phyloP scores from a whole-genome alignment of 2,888 invertebrate species.

The Allacma fusca region DNA sequence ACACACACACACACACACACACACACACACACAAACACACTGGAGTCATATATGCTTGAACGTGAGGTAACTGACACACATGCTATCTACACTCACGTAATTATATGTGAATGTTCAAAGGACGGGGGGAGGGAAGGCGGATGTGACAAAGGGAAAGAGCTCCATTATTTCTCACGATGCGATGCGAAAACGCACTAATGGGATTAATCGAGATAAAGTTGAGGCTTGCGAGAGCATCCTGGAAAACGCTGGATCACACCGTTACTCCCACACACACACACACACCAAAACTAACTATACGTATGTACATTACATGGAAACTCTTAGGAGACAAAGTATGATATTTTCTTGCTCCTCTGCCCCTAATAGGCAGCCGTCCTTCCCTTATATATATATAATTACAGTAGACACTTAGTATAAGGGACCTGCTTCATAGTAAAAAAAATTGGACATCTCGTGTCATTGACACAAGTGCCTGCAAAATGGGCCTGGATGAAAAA shows the following conservation, averaged over 20 bases:
- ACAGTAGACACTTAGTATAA: too few species aligned
- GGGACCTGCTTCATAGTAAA: too few species aligned
- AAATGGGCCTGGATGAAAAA: too few species aligned
- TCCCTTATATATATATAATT: too few species aligned
- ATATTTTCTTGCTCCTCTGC: too few species aligned
- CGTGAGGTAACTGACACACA: neutral
- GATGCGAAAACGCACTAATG: constrained; percentile 56
- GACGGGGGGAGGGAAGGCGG: constrained; percentile 3
- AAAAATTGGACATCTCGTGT: too few species aligned
- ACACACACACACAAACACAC: too few species aligned
- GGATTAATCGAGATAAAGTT: constrained; percentile 60
- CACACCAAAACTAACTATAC: neutral
- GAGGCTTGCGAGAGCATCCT: constrained; percentile 41
- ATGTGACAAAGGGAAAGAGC: constrained; percentile 21
- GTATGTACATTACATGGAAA: neutral
- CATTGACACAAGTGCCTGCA: too few species aligned
- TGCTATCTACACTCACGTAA: too few species aligned
- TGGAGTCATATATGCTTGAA: too few species aligned
- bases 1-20: too few species aligned
- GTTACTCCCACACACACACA: constrained; percentile 25
- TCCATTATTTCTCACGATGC: constrained; percentile 40
- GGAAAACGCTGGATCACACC: neutral
- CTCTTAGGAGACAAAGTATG: neutral
- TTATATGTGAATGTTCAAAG: neutral
- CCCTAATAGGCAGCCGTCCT: too few species aligned